Percentiles rank a stretch among this genome's conserved stretches.
phyloP scores from a whole-genome alignment of 2,113 vertebrate genomes.

The Leptocoma aspasia region DNA sequence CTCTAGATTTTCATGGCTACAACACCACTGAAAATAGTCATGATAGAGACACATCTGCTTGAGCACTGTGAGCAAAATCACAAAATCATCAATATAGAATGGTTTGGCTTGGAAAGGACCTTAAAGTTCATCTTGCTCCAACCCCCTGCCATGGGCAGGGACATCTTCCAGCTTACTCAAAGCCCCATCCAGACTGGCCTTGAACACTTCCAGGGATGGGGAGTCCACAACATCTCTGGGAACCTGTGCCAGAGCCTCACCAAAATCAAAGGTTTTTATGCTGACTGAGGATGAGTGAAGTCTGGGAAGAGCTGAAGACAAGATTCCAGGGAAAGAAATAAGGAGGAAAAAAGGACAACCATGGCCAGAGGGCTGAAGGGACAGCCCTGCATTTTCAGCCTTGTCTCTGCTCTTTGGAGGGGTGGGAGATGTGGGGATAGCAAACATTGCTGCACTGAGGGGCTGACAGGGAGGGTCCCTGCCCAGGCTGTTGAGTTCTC shows the following conservation, averaged over 20 bases:
- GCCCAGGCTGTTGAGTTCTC: neutral
- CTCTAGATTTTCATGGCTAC: neutral
- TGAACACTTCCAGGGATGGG: neutral
- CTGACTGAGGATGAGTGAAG: neutral
- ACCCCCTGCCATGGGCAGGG: neutral
- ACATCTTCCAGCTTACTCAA: neutral
- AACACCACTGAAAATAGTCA: neutral
- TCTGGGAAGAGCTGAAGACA: neutral
- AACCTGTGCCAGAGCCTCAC: neutral
- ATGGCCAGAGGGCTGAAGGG: neutral
- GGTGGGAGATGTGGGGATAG: neutral
- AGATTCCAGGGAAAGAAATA: neutral
- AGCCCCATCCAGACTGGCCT: neutral
- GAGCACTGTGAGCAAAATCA: neutral
- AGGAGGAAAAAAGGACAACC: neutral
- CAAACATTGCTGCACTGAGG: neutral
- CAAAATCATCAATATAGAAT: neutral
- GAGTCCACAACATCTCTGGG: neutral
- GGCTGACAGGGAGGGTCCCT: neutral
- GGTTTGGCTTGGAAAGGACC: neutral
- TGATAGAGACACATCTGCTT: neutral
- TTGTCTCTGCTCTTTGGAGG: neutral
- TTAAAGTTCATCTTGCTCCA: neutral
- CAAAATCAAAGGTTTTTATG: neutral
- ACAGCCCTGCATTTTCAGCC: neutral